Evolutionary conservation across 2,797 vertebrate species (phyloP).

Genomic region (Phrynocephalus forsythii): DNA sequence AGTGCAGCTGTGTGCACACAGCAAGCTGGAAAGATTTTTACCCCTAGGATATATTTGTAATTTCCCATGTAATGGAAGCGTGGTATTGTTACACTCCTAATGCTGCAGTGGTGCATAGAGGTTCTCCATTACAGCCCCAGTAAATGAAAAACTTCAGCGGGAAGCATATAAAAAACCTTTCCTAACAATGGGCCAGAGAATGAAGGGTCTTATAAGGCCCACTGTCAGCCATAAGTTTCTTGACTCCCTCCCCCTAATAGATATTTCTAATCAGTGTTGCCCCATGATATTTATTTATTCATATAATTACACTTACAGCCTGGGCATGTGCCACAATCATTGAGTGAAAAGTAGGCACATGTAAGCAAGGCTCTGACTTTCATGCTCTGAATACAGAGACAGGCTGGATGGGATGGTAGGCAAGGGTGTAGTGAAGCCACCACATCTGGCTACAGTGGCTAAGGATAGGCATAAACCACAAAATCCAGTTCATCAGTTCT

Average conservation of each 20-base stretch:
- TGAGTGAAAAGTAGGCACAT: background rate
- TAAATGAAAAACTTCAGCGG: accelerated
- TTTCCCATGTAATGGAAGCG: conserved; percentile 42
- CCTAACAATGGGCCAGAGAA: background rate
- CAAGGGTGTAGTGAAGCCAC: background rate
- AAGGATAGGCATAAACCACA: no score
- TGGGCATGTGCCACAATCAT: no score
- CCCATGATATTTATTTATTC: background rate
- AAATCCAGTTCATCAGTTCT: no score
- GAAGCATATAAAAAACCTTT: accelerated
- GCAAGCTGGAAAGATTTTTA: conserved; percentile 47
- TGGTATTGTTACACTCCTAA: conserved; percentile 48
- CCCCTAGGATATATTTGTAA: conserved; percentile 54
- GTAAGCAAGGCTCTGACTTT: background rate
- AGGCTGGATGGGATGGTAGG: background rate
- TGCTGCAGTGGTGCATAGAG: background rate
- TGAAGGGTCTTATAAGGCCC: accelerated
- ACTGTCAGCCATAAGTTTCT: background rate
- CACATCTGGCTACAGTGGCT: no score
- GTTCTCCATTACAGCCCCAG: conserved; percentile 15
- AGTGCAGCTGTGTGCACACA: conserved; percentile 49
- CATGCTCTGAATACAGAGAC: no score
- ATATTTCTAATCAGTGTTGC: background rate
- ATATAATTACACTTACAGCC: background rate
- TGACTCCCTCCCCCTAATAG: background rate